phyloP scores from a whole-genome alignment of 2,113 vertebrate species.

The Prunella himalayana region DNA sequence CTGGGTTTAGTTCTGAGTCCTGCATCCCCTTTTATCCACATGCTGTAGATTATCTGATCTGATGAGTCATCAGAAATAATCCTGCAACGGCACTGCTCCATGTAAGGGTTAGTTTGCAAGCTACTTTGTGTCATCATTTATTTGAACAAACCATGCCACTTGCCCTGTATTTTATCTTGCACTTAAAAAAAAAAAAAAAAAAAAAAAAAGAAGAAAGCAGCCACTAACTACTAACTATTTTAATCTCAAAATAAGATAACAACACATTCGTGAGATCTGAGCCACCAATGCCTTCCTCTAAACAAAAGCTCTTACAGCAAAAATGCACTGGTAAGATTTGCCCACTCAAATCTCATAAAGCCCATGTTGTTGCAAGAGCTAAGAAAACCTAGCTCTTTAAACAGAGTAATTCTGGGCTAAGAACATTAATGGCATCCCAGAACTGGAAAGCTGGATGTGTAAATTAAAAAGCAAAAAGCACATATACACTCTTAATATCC shows the following conservation, averaged over 20 bases:
- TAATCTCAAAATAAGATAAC: slow-evolving; percentile 8
- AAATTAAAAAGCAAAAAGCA: slow-evolving; percentile 55
- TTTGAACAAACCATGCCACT: not conserved
- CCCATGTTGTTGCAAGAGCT: not conserved
- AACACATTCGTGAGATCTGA: not conserved
- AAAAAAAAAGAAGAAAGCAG: not conserved
- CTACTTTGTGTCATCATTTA: not conserved
- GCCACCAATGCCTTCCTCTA: not conserved
- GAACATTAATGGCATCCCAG: slow-evolving; percentile 46
- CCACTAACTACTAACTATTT: not conserved
- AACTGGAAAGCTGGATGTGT: slow-evolving; percentile 41
- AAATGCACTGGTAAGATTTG: not conserved
- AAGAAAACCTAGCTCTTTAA: slow-evolving; percentile 25
- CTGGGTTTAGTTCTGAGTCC: not conserved
- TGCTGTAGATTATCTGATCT: not conserved
- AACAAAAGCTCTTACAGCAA: not conserved
- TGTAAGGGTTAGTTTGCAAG: not conserved
- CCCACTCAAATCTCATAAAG: slow-evolving; percentile 24
- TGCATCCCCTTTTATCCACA: not conserved
- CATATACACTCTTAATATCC: slow-evolving; percentile 21
- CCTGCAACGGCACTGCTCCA: not conserved
- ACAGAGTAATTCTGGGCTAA: slow-evolving; percentile 26
- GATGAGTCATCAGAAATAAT: slow-evolving; percentile 20
- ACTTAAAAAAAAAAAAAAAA: not conserved
- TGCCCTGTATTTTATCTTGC: not conserved